Base-by-base conservation (phyloP, 2,113 vertebrate genomes). In the Oxyura jamaicensis region DNA sequence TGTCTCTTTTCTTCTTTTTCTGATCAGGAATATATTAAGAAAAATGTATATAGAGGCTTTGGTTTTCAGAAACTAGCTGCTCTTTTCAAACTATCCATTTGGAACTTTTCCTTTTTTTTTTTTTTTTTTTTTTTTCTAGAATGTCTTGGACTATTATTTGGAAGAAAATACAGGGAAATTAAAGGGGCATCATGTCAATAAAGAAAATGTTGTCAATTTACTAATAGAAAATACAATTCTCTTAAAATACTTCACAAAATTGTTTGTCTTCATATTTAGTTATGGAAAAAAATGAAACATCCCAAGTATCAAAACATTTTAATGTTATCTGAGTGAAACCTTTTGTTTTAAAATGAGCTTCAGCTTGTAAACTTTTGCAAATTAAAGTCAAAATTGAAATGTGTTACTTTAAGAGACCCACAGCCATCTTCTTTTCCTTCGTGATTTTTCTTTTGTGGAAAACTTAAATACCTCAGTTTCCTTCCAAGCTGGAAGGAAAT, bases 401-500 rank as follows among this genome's bases (percentile, higher is more conserved):
- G 17, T 83, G 91, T 72, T 59, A 1, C 20, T 91, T 86, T 86
- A 71, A 44, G 56, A 81, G 42, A 86, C 75, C 42, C 69, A 93
- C 92, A 74, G 48, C 36, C 0, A 0, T 42, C 42, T 46, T 82
- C 89, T 91, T 93, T 84, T 78, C 92, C 91, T 14, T 41, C 67
- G 79, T 90, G 62, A 76, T 59, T 92, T 91, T 95, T 95, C 86
- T 92, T 95, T 91, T 92, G 74, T 91, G 82, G 87, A 95, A 94
- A 93, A 91, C 48, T 88, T 77, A 90, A 90, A 66, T 91, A 83
- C 91, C 93, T 83, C 66, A 22, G 42, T 84, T 96, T 91, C 82
- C 66, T 95, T 95, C 86, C 88, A 90, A 86, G 73, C 66, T 94
- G 95, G 95, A 96, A 76, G 56, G 50, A 95, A 93, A 88, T 75